These are phyloP conservation scores for Mareca penelope DNA, from an alignment of 2,797 vertebrate genomes.

Conservation along the genomic window DNA sequence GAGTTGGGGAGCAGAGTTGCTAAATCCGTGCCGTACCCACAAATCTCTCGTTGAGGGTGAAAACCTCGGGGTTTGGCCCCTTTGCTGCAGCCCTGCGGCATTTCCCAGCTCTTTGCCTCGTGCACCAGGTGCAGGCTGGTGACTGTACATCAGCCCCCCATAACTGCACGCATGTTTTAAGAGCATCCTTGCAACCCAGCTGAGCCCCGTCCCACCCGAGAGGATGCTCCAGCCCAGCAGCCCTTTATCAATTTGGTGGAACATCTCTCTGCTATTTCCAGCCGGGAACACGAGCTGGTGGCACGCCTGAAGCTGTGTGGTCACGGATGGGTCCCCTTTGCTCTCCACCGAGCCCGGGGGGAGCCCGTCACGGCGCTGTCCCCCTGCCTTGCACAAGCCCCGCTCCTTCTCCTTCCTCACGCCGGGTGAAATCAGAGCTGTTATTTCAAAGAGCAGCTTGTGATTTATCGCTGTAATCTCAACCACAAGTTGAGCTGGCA, in stretches of 20 bases:
- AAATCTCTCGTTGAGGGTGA: not conserved
- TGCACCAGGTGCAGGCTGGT: accelerated
- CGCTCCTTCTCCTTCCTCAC: not conserved
- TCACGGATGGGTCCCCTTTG: accelerated
- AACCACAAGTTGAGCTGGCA: conserved; percentile 67
- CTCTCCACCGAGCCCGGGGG: not conserved
- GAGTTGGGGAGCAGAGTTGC: not conserved
- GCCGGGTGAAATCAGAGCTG: conserved; percentile 66
- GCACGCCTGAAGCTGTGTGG: accelerated
- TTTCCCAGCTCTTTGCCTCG: not conserved
- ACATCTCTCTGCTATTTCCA: not conserved
- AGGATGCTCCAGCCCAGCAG: not conserved
- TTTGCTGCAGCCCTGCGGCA: too few species aligned
- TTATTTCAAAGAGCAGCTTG: conserved; percentile 66
- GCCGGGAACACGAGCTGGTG: accelerated
- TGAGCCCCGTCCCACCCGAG: not conserved
- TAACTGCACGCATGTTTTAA: accelerated
- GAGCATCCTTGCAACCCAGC: accelerated
- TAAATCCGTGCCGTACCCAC: accelerated
- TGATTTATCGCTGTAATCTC: conserved; percentile 69
- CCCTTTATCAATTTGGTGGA: not conserved
- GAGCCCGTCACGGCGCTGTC: accelerated
- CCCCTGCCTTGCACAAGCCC: conserved; percentile 23
- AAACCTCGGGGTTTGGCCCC: not conserved
- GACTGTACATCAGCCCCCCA: too few species aligned